phyloP scores from a whole-genome alignment of 1,140 invertebrate genomes.

The Drosophila jambulina region DNA sequence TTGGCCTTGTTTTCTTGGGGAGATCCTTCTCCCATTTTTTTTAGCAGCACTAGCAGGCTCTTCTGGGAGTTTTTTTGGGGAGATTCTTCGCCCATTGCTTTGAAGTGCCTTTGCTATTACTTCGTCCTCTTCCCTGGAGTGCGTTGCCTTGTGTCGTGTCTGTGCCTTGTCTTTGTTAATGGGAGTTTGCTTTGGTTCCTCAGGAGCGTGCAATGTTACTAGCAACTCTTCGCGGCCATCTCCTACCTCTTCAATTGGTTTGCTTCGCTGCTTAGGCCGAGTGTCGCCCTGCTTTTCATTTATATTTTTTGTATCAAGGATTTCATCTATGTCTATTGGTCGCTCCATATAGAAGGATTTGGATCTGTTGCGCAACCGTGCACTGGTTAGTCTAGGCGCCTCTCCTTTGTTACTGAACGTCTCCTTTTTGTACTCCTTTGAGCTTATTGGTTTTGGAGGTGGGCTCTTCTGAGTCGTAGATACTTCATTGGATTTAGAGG shows the following conservation, averaged over 20 bases:
- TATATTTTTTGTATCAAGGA: background rate
- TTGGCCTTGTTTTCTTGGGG: background rate
- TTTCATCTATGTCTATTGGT: background rate
- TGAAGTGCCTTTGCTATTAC: no score
- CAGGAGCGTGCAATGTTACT: background rate
- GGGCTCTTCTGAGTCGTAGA: background rate
- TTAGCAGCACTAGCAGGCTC: background rate
- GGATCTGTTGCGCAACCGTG: slow-evolving; percentile 16
- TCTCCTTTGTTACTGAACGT: background rate
- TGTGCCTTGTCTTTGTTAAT: background rate
- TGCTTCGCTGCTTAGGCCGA: background rate
- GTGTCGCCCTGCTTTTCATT: background rate
- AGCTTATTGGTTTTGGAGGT: background rate
- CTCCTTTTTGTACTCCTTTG: no score
- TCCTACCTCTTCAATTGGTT: background rate
- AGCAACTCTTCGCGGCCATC: background rate
- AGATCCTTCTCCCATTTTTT: background rate
- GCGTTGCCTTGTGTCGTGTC: background rate
- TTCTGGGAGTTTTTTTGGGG: background rate
- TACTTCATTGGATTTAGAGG: background rate
- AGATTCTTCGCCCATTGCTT: background rate
- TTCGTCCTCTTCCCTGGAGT: background rate
- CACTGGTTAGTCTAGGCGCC: background rate
- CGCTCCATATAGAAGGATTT: slow-evolving; percentile 32
- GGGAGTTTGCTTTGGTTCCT: background rate